Evolutionary conservation across 2,888 invertebrate genomes (phyloP).

Genomic region (Cyrtodaria siliqua): DNA sequence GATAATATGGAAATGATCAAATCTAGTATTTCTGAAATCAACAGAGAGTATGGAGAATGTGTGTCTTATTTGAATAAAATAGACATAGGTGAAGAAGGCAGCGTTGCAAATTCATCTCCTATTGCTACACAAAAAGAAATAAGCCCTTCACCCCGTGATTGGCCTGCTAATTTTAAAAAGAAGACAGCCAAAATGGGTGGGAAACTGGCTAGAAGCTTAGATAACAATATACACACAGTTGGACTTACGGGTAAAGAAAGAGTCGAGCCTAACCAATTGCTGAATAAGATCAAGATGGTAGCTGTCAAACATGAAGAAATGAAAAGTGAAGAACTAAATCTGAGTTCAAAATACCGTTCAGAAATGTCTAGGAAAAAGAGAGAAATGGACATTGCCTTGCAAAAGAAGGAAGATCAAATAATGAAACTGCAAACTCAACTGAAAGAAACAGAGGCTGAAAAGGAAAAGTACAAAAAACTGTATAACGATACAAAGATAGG

Average conservation of each 20-base stretch:
- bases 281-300: conserved; percentile 48
- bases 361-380: conserved; percentile 60
- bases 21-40: conserved; percentile 55
- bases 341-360: conserved; percentile 50
- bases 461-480: conserved; percentile 69
- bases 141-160: conserved; percentile 33
- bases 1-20: conserved; percentile 53
- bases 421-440: conserved; percentile 61
- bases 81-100: not conserved
- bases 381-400: conserved; percentile 55
- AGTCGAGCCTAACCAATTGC: conserved; percentile 49
- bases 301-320: conserved; percentile 50
- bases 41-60: conserved; percentile 69
- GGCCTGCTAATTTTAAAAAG: conserved; percentile 51
- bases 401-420: conserved; percentile 65
- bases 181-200: conserved; percentile 22
- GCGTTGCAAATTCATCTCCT: conserved; percentile 26
- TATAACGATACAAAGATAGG: conserved; percentile 72
- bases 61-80: conserved; percentile 60
- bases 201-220: conserved; percentile 32
- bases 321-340: conserved; percentile 45
- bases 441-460: conserved; percentile 70
- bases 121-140: conserved; percentile 12
- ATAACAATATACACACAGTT: conserved; percentile 26
- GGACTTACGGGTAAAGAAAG: conserved; percentile 8